Percentiles rank a stretch among this genome's conserved stretches.
These are phyloP conservation scores for Megaceryle torquata DNA, from an alignment of 2,113 vertebrate species.

Conservation along the genomic window DNA sequence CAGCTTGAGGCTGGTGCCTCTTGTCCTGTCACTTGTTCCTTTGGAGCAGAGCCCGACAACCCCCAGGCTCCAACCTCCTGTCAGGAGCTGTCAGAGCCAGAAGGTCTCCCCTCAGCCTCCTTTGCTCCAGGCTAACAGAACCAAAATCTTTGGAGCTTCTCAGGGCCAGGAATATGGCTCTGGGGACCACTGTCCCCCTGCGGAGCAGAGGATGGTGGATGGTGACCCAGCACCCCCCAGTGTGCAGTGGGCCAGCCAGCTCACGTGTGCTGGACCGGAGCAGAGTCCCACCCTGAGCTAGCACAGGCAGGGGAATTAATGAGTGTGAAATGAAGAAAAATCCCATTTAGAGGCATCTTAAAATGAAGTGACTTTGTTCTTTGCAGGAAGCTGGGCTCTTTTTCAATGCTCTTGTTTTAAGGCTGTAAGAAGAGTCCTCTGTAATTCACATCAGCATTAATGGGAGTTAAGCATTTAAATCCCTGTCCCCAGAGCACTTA, in stretches of 20 bases:
- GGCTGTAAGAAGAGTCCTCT: conserved; percentile 20
- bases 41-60: too few species aligned
- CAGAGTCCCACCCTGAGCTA: background rate
- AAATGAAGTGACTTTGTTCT: background rate
- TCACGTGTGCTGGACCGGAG: accelerated
- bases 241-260: background rate
- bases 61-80: too few species aligned
- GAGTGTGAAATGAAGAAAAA: conserved; percentile 11
- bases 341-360: background rate
- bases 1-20: too few species aligned
- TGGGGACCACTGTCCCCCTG: background rate
- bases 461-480: conserved; percentile 24
- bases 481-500: conserved; percentile 22
- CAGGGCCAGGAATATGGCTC: accelerated
- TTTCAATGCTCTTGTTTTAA: background rate
- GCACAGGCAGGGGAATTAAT: background rate
- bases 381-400: background rate
- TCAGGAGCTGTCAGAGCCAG: too few species aligned
- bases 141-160: background rate
- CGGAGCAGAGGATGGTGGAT: background rate
- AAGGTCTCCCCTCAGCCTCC: background rate
- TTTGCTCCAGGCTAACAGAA: background rate
- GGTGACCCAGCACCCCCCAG: background rate
- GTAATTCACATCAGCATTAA: conserved; percentile 13
- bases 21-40: too few species aligned